Percentiles rank a stretch among this genome's conserved stretches.
Conservation (phyloP, 2,888 invertebrate genomes). For the Drosophila antonietae region DNA sequence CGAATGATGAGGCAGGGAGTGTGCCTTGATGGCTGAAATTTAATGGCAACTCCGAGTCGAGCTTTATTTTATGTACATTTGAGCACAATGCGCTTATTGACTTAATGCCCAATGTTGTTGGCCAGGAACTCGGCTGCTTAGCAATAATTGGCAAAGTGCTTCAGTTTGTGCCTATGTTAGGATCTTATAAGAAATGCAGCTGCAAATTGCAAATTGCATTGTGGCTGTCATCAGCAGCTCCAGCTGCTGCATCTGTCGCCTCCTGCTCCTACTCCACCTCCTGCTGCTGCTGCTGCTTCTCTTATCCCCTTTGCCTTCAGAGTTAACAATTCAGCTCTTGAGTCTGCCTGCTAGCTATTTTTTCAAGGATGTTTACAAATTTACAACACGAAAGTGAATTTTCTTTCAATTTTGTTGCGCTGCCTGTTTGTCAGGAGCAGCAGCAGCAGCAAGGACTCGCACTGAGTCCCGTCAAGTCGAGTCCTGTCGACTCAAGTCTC, state of each 20-base stretch:
- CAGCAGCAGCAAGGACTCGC: conserved; percentile 28
- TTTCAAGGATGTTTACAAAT: conserved; percentile 80
- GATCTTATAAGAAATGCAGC: conserved; percentile 54
- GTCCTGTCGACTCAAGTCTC: conserved; percentile 37
- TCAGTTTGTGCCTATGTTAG: conserved; percentile 32
- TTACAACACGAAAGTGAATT: conserved; percentile 81
- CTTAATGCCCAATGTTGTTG: conserved; percentile 77
- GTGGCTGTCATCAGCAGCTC: conserved; percentile 67
- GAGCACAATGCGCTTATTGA: conserved; percentile 80
- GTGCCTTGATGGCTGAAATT: conserved; percentile 26
- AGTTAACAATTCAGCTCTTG: conserved; percentile 51
- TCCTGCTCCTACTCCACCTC: not conserved
- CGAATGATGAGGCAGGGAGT: not conserved
- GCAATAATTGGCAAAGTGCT: conserved; percentile 60
- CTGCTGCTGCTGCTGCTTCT: not conserved
- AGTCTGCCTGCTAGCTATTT: conserved; percentile 66
- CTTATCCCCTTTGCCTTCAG: conserved; percentile 48
- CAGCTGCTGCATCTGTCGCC: conserved; percentile 4
- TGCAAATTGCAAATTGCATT: conserved; percentile 77
- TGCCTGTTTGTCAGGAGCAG: conserved; percentile 51
- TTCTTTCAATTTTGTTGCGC: conserved; percentile 76
- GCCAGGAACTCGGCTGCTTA: conserved; percentile 37
- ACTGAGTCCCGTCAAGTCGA: conserved; percentile 32
- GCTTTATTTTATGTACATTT: conserved; percentile 73
- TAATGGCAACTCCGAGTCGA: conserved; percentile 34